Percentiles rank a stretch among this genome's conserved stretches.
Evolutionary conservation across 2,888 invertebrate species (phyloP).

Genomic region (Drosophila ezoana): DNA sequence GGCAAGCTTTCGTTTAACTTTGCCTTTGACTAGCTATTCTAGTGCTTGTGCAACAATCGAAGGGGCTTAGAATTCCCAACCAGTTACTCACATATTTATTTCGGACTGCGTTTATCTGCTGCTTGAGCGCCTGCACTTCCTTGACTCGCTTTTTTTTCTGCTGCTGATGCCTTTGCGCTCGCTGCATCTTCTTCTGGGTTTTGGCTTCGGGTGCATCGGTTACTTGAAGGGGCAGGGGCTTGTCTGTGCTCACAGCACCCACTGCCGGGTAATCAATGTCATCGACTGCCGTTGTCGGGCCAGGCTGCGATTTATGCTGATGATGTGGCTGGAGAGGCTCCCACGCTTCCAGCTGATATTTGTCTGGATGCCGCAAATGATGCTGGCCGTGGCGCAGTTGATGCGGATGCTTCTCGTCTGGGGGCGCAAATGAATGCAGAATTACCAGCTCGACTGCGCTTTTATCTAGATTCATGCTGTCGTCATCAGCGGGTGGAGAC

Average conservation of each 20-base stretch:
- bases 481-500: conserved; percentile 53
- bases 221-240: not conserved
- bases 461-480: conserved; percentile 54
- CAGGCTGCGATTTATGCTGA: conserved; percentile 67
- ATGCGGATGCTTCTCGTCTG: conserved; percentile 18
- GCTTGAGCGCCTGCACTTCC: conserved; percentile 9
- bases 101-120: not conserved
- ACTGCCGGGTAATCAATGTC: conserved; percentile 32
- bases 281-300: conserved; percentile 6
- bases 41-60: no score
- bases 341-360: conserved; percentile 55
- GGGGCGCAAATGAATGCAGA: conserved; percentile 8
- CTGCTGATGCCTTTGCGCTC: conserved; percentile 4
- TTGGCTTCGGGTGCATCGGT: conserved; percentile 1
- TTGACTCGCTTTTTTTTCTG: conserved; percentile 1
- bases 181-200: not conserved
- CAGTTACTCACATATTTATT: conserved; percentile 24
- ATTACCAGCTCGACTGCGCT: conserved; percentile 48
- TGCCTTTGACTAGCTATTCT: no score
- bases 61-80: no score
- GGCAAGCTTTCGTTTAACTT: no score
- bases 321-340: conserved; percentile 54
- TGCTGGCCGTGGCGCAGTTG: conserved; percentile 44
- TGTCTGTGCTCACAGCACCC: conserved; percentile 5
- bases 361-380: conserved; percentile 50